A percentile compares a stretch with the other conserved stretches of the same genome.
phyloP scores from a whole-genome alignment of 2,113 vertebrate species.

The Pseudois nayaur region DNA sequence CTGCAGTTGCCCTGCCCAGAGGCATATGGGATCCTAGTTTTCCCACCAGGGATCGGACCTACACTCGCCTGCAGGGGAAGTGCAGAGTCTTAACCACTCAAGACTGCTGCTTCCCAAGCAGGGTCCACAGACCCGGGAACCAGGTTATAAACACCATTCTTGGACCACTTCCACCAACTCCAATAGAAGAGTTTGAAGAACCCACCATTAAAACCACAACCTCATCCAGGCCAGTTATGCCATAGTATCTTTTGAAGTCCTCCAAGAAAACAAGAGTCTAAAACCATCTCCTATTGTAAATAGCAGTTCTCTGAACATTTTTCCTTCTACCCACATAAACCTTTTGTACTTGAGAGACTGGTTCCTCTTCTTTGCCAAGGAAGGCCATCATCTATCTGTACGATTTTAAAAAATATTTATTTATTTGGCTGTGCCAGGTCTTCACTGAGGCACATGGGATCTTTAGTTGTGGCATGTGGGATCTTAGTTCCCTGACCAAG shows the following conservation, averaged over 20 bases:
- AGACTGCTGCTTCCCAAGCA: background rate
- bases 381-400: background rate
- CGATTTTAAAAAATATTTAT: background rate
- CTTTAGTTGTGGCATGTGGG: background rate
- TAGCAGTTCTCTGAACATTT: background rate
- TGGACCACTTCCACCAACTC: background rate
- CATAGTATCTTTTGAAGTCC: background rate
- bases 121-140: background rate
- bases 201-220: background rate
- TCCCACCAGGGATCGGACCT: background rate
- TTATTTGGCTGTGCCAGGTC: background rate
- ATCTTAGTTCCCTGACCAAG: background rate
- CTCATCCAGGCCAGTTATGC: background rate
- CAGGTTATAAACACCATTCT: background rate
- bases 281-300: background rate
- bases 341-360: background rate
- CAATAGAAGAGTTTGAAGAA: background rate
- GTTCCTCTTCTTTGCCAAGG: background rate
- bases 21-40: background rate
- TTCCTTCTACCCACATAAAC: background rate
- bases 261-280: background rate
- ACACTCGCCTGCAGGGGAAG: background rate
- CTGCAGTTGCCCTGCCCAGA: background rate
- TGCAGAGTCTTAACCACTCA: background rate
- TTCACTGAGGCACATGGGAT: background rate